Conservation (phyloP, 2,797 vertebrate genomes). For the Tadarida brasiliensis region DNA sequence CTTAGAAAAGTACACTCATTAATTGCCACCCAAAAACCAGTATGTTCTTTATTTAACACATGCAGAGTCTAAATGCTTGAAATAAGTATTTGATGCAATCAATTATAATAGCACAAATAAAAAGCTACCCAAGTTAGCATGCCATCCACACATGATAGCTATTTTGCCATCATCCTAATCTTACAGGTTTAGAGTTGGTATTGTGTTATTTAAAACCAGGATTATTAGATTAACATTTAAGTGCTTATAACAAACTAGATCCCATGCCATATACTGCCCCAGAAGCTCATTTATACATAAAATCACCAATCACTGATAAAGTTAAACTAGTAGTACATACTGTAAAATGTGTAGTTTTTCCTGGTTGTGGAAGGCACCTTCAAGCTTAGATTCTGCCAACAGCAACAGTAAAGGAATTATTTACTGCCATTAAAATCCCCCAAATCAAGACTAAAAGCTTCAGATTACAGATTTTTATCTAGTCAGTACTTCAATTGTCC, state of each 20-base stretch:
- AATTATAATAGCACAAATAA: conserved; percentile 69
- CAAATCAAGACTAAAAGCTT: conserved; percentile 59
- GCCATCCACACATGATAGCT: conserved; percentile 66
- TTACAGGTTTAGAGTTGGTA: conserved; percentile 39
- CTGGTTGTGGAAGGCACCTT: conserved; percentile 74
- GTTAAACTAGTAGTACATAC: conserved; percentile 79
- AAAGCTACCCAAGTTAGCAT: conserved; percentile 66
- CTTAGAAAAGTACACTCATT: neutral
- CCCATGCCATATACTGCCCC: conserved; percentile 68
- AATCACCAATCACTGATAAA: conserved; percentile 62
- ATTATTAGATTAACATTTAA: conserved; percentile 42
- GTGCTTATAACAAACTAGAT: conserved; percentile 60
- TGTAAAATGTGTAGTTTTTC: conserved; percentile 77
- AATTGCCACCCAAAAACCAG: neutral
- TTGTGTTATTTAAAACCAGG: conserved; percentile 64
- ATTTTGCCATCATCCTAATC: conserved; percentile 63
- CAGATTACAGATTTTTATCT: conserved; percentile 37
- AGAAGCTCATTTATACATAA: conserved; percentile 63
- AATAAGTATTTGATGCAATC: conserved; percentile 60
- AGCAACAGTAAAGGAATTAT: conserved; percentile 78
- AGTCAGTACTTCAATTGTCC: conserved; percentile 30
- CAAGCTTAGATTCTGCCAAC: conserved; percentile 82
- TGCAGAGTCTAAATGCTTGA: conserved; percentile 62
- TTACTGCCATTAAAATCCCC: conserved; percentile 59
- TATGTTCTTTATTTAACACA: conserved; percentile 57